Evolutionary conservation across 2,797 vertebrate species (phyloP).

Genomic region (Sus cebifrons): DNA sequence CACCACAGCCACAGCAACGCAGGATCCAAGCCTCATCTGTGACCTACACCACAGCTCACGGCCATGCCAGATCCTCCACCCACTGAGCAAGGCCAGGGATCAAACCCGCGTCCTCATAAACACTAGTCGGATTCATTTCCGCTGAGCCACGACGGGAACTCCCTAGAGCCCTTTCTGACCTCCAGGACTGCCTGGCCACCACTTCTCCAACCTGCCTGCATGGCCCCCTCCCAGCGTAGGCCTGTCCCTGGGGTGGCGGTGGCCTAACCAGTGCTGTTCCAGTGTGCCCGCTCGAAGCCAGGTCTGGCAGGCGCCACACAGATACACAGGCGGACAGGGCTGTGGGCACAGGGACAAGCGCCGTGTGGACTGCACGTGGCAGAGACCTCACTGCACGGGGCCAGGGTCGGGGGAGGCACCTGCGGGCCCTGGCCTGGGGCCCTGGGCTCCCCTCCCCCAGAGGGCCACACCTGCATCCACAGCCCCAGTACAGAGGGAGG

Average conservation of each 20-base stretch:
- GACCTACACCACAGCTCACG: too few species aligned
- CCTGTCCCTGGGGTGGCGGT: neutral
- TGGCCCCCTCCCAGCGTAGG: neutral
- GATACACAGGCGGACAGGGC: neutral
- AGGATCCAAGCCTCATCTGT: too few species aligned
- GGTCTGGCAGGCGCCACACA: neutral
- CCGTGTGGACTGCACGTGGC: fast-evolving
- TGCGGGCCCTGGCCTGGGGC: neutral
- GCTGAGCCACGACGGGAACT: too few species aligned
- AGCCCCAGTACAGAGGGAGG: neutral
- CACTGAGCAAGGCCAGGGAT: too few species aligned
- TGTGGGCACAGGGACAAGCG: neutral
- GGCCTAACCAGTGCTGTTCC: neutral
- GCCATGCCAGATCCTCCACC: too few species aligned
- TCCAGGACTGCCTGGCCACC: neutral
- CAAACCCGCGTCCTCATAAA: too few species aligned
- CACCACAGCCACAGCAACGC: too few species aligned
- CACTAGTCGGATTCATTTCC: too few species aligned
- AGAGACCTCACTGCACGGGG: neutral
- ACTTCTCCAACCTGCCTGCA: neutral
- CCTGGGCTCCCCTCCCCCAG: too few species aligned
- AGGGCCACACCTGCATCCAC: neutral
- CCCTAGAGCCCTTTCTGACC: neutral
- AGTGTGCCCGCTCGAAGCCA: fast-evolving
- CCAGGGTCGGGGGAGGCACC: neutral